Evolutionary conservation across 2,888 invertebrate species (phyloP), one percentile per base, ranked within the genome.

Genomic region (Agapostemon virescens): DNA sequence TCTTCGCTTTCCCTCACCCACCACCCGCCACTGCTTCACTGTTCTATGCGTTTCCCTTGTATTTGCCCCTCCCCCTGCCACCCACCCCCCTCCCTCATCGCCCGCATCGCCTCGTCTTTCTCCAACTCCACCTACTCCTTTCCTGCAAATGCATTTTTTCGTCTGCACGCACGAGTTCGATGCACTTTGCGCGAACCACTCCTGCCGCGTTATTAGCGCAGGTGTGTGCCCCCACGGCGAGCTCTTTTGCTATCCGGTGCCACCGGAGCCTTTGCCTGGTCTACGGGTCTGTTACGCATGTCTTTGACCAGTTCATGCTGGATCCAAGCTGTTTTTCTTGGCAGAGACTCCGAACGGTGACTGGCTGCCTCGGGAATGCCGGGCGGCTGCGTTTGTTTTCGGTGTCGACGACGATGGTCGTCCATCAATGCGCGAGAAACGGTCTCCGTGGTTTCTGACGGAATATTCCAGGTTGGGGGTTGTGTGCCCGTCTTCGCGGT

Each of bases 101-200:
- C n/a, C n/a, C n/a, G n/a, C n/a, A n/a, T n/a, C n/a, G n/a, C n/a
- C n/a, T n/a, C n/a, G n/a, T n/a, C n/a, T n/a, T n/a, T n/a, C n/a
- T n/a, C n/a, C n/a, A n/a, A n/a, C 63, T 1, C 4, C 33, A 0
- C n/a, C 52, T 13, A 6, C 30, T 3, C 30, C 15, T 30, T 30
- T 17, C 58, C 17, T 9, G 30, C 58, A 58, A 58, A 30, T 58
- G 33, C 52, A 67, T 79, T 74, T 67, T 52, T 40, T 67, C 40
- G 67, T 58, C 75, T 70, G 70, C 52, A 74, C 67, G 38, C 82
- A 63, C 68, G 84, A 76, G 86, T 86, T 86, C 86, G 84, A 81
- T 84, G 86, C 83, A 86, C 86, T 86, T 84, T 82, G 81, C 79
- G 72, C 67, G 67, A 71, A 61, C 20, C 38, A 67, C 71, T 70